Conservation (phyloP, 2,888 invertebrate genomes). For the Isoperla grammatica region DNA sequence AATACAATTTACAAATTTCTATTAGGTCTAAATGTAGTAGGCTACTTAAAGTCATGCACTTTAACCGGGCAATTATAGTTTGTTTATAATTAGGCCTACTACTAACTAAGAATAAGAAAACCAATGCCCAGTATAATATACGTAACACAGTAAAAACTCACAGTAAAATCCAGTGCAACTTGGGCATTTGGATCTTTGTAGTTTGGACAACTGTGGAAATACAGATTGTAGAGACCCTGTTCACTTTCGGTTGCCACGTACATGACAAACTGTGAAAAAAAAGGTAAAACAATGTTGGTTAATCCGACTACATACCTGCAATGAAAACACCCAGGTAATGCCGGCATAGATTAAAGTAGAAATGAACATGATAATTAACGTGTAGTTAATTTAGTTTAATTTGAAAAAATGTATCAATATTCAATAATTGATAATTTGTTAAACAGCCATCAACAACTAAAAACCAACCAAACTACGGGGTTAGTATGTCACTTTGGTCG, state of each 20-base stretch:
- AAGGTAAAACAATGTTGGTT: conserved; percentile 27
- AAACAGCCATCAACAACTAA: no score
- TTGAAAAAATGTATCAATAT: no score
- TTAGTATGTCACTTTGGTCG: no score
- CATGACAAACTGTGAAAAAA: conserved; percentile 63
- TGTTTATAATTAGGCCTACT: background rate
- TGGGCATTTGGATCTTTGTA: conserved; percentile 46
- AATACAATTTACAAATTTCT: conserved; percentile 26
- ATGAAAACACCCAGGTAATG: no score
- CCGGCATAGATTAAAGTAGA: no score
- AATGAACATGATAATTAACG: no score
- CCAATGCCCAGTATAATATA: no score
- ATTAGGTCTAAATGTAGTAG: background rate
- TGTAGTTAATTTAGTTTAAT: no score
- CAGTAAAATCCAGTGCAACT: conserved; percentile 62
- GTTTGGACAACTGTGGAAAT: conserved; percentile 90
- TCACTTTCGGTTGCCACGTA: conserved; percentile 67
- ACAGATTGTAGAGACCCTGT: conserved; percentile 90
- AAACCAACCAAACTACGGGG: no score
- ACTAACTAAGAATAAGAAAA: background rate
- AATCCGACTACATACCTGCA: no score
- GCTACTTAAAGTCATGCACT: background rate
- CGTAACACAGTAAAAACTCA: no score
- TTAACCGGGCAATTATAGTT: background rate
- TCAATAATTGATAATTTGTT: no score